A percentile compares a stretch with the other conserved stretches of the same genome.
Conservation (phyloP, 1,140 invertebrate species). For the Kradibia gibbosae region DNA sequence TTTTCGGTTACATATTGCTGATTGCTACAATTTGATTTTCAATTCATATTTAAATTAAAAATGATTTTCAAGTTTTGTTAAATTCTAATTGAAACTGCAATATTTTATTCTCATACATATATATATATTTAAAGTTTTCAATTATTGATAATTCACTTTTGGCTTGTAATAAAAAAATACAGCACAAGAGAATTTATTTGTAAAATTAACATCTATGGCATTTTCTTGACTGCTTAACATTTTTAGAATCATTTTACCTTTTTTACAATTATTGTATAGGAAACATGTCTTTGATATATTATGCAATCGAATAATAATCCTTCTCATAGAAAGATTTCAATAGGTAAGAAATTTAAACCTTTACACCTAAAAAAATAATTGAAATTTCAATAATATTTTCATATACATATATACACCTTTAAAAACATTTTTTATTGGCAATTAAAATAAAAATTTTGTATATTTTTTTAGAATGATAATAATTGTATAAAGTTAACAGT, state of each 20-base stretch:
- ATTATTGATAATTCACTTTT: constrained; percentile 2
- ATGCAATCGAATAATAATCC: not conserved
- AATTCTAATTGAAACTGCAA: constrained; percentile 31
- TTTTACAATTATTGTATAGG: constrained; percentile 9
- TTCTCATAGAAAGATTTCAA: constrained; percentile 1
- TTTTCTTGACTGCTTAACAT: not conserved
- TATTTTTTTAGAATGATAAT: constrained; percentile 30
- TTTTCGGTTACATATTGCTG: too few species aligned
- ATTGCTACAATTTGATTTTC: too few species aligned
- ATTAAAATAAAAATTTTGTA: constrained; percentile 14
- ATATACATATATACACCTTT: constrained; percentile 47
- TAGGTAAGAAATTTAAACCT: not conserved
- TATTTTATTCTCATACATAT: not conserved
- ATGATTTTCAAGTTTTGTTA: constrained; percentile 17
- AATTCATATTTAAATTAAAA: not conserved
- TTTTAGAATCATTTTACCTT: constrained; percentile 29
- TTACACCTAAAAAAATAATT: constrained; percentile 20
- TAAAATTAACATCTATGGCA: not conserved
- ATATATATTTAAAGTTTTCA: not conserved
- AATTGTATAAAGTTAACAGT: constrained; percentile 22
- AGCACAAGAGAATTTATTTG: not conserved
- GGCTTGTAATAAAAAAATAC: not conserved
- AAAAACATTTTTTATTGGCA: constrained; percentile 40
- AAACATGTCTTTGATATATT: not conserved
- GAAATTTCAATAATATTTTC: constrained; percentile 33